Evolutionary conservation across 2,888 invertebrate genomes (phyloP).

Genomic region (Melieria crassipennis): DNA sequence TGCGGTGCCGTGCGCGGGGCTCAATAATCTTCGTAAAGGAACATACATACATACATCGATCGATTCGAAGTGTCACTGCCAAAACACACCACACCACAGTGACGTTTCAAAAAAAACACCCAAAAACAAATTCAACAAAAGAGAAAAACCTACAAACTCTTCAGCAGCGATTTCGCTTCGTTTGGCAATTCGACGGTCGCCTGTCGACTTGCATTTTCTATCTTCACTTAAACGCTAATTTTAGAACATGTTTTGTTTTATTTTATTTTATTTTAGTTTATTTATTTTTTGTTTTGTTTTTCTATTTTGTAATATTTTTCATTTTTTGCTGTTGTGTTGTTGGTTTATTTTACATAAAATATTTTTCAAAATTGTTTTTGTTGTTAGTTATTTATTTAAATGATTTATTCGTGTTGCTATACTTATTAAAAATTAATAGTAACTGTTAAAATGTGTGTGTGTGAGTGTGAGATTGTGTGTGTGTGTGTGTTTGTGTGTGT

Average conservation of each 20-base stretch:
- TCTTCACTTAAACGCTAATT: constrained; percentile 46
- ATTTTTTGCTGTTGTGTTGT: constrained; percentile 28
- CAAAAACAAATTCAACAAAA: neutral
- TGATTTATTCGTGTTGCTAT: constrained; percentile 33
- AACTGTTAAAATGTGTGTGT: constrained; percentile 57
- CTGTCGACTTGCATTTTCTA: constrained; percentile 36
- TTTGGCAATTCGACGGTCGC: neutral
- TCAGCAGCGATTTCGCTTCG: neutral
- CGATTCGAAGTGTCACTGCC: too few relatives aligned
- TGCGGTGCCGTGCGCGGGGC: too few relatives aligned
- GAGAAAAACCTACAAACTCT: neutral
- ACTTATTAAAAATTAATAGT: constrained; percentile 44
- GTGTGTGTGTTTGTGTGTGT: constrained; percentile 29
- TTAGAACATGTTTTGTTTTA: constrained; percentile 56
- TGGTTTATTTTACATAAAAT: constrained; percentile 42
- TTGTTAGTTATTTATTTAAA: constrained; percentile 37
- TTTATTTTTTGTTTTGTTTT: constrained; percentile 43
- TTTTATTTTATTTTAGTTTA: constrained; percentile 39
- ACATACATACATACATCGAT: too few relatives aligned
- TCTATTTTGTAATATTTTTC: constrained; percentile 33
- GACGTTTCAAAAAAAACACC: neutral
- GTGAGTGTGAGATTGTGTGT: constrained; percentile 18
- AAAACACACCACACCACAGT: neutral
- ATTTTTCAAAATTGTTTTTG: constrained; percentile 37
- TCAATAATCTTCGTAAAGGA: too few relatives aligned